Evolutionary conservation across 2,888 invertebrate species (phyloP), one percentile per base, ranked within the genome.

Genomic region (Acanthococcus lagerstroemiae): DNA sequence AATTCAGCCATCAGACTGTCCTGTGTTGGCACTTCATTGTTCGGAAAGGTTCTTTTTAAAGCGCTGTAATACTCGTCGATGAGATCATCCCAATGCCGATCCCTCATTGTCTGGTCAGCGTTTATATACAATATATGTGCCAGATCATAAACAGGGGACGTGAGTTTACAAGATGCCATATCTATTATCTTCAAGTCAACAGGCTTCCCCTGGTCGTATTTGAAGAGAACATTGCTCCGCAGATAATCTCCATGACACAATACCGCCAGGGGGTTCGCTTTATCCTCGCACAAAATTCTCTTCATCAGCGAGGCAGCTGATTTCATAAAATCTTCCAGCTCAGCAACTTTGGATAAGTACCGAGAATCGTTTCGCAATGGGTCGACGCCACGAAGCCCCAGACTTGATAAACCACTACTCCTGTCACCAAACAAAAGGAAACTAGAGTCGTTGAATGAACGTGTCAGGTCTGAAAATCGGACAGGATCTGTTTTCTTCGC

Each of bases 201-300:
- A 19, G 57, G 57, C 17, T 21, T 24, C 2, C 30, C 30, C 4
- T 57, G 12, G 5, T 19, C 19, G 22, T 57, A 57, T 24, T 21
- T 19, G 24, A 57, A 57, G 12, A 57, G n/a, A 17, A 57, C 6
- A 21, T 57, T 56, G 12, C 30, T 30, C n/a, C 30, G 17, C 17
- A 56, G 9, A 27, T n/a, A 30, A 17, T 27, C 26, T 21, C 57
- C 57, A 44, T 57, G 57, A 37, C 27, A 30, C 21, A 57, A 17
- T 1, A 57, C 57, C 7, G 57, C 12, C 21, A 57, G 3, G 9
- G 55, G 55, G 19, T 55, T 26, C 1, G 24, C 44, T 44, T 12
- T 12, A 19, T 44, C 57, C 7, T 12, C 21, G 24, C 15, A 22
- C 9, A 60, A 46, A n/a, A 60, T 7, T 1, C 30, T 19, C 30